Base-by-base conservation (phyloP, 37 sponge, comb jelly and placozoan genomes). In the Theonella swinhoei region DNA sequence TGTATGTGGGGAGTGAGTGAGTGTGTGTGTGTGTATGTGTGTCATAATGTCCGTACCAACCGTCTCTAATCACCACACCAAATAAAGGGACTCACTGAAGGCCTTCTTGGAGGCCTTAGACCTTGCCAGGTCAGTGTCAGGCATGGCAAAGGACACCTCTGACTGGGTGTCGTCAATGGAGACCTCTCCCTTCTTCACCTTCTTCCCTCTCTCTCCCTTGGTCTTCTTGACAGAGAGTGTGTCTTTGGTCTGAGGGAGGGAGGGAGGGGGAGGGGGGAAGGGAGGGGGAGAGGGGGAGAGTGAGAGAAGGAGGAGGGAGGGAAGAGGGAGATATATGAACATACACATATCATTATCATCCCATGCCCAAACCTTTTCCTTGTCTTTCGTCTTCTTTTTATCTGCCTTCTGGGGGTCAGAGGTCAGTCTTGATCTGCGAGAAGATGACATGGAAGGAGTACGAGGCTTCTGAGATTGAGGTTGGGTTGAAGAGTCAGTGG, bases 101-200 rank as follows among this genome's bases (percentile, higher is more conserved):
- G 66, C 63, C 72, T 62, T 82, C 62, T 74, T 89, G 68, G 85
- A 76, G 68, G 72, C 80, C 63, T 83, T 77, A 0, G 80, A 79
- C 59, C 30, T 35, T 1, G 88, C 77, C 76, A 87, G 71, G 75
- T 91, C 88, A 39, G 77, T 80, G 59, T 91, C 88, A 30, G 79
- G 82, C 62, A 71, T 67, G 24, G 11, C 34, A 40, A 66, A 77
- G 1, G 87, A 87, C 0, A 80, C 20, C 64, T 87, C 80, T 36
- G 87, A 87, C 24, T 73, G 74, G 24, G 61, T 73, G 40, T 87
- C 87, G 33, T 85, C 86, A 14, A 67, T 29, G 30, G 3, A 24
- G 22, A 34, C 33, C 42, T 72, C 73, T n/a, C 35, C 73, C 35
- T 28, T 39, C n/a, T n/a, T n/a, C n/a, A n/a, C n/a, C 62, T 25